phyloP scores from a whole-genome alignment of 1,140 invertebrate genomes.

The Dinoponera quadriceps region DNA sequence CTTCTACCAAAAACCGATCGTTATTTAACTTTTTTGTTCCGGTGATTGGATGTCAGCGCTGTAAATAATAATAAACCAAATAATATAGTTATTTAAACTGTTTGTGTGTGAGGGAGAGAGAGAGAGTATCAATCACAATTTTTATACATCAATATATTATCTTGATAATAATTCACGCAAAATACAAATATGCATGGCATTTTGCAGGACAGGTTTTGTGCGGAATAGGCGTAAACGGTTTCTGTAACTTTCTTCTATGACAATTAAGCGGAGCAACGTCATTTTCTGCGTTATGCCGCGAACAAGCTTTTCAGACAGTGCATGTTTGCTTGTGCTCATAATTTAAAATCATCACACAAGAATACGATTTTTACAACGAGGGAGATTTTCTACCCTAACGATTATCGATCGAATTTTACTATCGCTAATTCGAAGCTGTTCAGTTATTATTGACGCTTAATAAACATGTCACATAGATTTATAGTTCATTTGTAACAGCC shows the following conservation, averaged over 20 bases:
- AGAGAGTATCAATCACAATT: no score
- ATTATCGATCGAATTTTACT: constrained; percentile 4
- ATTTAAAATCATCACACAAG: background rate
- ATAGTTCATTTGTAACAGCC: constrained; percentile 10
- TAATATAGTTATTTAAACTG: no score
- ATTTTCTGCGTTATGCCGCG: background rate
- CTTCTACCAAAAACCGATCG: no score
- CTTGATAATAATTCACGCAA: no score
- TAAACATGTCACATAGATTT: background rate
- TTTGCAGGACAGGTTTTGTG: background rate
- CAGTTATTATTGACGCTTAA: background rate
- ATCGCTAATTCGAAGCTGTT: background rate
- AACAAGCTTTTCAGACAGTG: background rate
- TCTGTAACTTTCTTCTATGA: no score
- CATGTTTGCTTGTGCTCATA: background rate
- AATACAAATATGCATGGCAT: no score
- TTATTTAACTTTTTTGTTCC: no score
- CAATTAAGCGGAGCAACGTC: background rate
- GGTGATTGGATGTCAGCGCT: no score
- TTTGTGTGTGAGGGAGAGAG: no score
- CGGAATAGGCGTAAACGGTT: background rate
- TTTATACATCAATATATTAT: no score
- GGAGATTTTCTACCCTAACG: background rate
- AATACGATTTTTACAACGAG: background rate
- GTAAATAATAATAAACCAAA: no score